A percentile compares a stretch with the other conserved stretches of the same genome.
Evolutionary conservation across 2,797 vertebrate species (phyloP).

Genomic region (Delichon dasypus): DNA sequence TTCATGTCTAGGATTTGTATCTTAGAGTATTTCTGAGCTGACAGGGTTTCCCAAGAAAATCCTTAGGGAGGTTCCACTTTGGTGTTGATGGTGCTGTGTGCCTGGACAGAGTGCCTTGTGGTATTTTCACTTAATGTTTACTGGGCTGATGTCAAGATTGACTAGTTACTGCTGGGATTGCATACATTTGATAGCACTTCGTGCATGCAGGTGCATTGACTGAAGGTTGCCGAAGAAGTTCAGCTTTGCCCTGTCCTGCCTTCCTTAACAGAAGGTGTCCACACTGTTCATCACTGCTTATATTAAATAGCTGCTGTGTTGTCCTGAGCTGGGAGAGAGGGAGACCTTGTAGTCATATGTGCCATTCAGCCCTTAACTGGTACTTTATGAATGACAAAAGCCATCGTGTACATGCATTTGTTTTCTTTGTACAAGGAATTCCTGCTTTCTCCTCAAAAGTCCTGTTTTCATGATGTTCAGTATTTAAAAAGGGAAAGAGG

Average conservation of each 20-base stretch:
- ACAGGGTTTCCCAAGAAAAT: neutral
- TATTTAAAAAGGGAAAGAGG: neutral
- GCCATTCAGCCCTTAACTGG: neutral
- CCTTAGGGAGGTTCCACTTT: neutral
- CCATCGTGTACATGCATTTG: neutral
- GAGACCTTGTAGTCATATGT: neutral
- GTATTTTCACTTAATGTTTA: neutral
- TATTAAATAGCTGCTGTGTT: neutral
- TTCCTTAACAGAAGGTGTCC: neutral
- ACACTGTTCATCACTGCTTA: neutral
- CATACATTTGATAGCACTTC: neutral
- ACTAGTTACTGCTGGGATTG: neutral
- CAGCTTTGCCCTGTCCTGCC: neutral
- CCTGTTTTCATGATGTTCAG: neutral
- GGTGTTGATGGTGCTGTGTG: accelerated
- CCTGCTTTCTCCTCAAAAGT: neutral
- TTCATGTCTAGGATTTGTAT: neutral
- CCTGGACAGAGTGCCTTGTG: neutral
- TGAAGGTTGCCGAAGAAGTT: neutral
- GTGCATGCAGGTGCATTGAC: neutral
- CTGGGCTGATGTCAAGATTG: neutral
- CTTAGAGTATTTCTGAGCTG: neutral
- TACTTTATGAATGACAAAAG: neutral
- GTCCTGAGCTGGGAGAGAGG: neutral
- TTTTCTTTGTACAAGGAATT: neutral